These are phyloP conservation scores for Probaryconus sp. DNA, from an alignment of 1,140 invertebrate genomes.

Conservation along the genomic window DNA sequence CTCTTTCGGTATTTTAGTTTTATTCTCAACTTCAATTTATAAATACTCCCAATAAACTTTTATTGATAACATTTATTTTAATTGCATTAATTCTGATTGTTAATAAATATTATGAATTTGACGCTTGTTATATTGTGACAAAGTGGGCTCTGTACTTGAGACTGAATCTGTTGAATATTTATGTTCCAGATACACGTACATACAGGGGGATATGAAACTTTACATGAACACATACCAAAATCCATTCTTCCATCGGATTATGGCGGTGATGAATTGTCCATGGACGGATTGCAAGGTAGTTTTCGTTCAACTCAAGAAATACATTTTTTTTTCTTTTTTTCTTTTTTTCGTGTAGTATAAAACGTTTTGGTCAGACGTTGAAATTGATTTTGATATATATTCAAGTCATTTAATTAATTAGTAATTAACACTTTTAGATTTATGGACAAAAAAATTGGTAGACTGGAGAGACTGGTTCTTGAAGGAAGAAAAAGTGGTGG, in stretches of 20 bases:
- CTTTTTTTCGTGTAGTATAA: background rate
- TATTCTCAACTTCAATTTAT: no score
- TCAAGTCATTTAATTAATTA: slow-evolving; percentile 18
- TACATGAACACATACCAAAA: slow-evolving; percentile 77
- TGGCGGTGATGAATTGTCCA: slow-evolving; percentile 71
- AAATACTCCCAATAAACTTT: no score
- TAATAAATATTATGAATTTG: no score
- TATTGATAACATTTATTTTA: no score
- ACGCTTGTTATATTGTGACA: no score
- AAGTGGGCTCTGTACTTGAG: no score
- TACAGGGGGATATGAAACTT: slow-evolving; percentile 75
- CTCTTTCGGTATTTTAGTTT: no score
- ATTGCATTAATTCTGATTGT: no score
- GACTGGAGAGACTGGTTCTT: slow-evolving; percentile 76
- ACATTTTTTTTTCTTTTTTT: background rate
- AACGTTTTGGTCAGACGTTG: no score
- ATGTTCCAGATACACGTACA: slow-evolving; percentile 67
- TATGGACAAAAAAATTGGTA: slow-evolving; percentile 71
- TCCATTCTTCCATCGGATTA: slow-evolving; percentile 79
- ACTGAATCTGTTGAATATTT: background rate
- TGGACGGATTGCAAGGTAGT: slow-evolving; percentile 66
- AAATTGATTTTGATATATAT: background rate
- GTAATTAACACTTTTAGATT: slow-evolving; percentile 62
- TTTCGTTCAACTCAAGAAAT: no score
- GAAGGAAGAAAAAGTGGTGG: slow-evolving; percentile 67